Evolutionary conservation across 2,797 vertebrate species (phyloP), one percentile per base, ranked within the genome.

Genomic region (Nyctibius grandis): DNA sequence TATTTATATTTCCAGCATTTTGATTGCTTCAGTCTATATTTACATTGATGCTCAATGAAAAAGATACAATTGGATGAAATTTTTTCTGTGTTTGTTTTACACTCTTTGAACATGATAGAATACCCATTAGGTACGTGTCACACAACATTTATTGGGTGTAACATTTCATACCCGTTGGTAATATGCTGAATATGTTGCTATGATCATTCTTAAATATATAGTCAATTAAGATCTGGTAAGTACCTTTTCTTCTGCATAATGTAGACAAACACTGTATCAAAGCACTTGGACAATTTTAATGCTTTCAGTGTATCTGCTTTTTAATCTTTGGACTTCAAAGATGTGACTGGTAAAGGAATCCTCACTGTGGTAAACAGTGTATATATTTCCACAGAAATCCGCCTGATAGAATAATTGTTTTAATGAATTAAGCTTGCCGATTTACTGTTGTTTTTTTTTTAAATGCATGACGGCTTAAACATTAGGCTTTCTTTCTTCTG

Each of bases 1-100:
- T 98, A 97, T 98, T 98, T 98, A 97, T 98, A 97, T 98, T 97
- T 98, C 96, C 96, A 97, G 96, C 96, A 95, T 98, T 97, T 97
- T 97, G 98, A 97, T 98, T 97, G 96, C 98, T 98, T 98, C 95
- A 59, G 96, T 96, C 97, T 97, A 96, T 98, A 98, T 97, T 96
- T 97, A 97, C 94, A 93, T 95, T 97, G 97, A 97, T 96, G 88
- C 93, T 97, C 96, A 94, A 17, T 89, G 85, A 95, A 92, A 95
- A 96, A 96, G 97, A 96, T 96, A 96, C 96, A 97, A 48, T 94
- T 96, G 96, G 97, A 97, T 95, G 86, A 88, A 86, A 53, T 94
- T 95, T 96, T 97, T 96, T 79, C 96, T 87, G 74, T 96, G 96
- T 97, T 97, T 94, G 97, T 97, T 97, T 97, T 96, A 97, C 96